Conservation (phyloP, 2,797 vertebrate genomes). For the Anniella stebbinsi region DNA sequence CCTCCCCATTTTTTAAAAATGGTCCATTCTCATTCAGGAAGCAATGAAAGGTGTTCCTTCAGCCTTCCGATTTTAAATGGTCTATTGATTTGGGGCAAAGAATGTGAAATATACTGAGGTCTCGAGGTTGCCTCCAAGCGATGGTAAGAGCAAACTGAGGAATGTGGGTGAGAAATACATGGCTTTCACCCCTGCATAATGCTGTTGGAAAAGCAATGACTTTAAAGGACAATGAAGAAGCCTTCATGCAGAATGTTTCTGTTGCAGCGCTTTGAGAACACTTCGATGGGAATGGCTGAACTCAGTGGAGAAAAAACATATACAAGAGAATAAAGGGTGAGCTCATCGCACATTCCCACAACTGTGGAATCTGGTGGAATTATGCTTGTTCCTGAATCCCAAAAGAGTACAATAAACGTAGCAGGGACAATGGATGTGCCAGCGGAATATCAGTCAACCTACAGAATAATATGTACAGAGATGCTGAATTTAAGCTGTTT, state of each 20-base stretch:
- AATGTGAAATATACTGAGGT: slow-evolving; percentile 62
- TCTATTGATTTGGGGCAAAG: slow-evolving; percentile 68
- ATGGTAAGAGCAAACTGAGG: slow-evolving; percentile 63
- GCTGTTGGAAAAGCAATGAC: slow-evolving; percentile 51
- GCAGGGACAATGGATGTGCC: neutral
- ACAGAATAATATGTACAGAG: neutral
- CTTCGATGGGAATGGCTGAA: slow-evolving; percentile 44
- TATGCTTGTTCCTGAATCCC: slow-evolving; percentile 31
- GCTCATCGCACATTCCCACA: slow-evolving; percentile 31
- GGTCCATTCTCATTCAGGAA: slow-evolving; percentile 57
- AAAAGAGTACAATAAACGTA: neutral
- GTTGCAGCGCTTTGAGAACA: slow-evolving; percentile 52
- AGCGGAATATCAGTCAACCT: slow-evolving; percentile 22
- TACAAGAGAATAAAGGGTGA: slow-evolving; percentile 56
- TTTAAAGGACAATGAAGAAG: slow-evolving; percentile 62
- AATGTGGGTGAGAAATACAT: slow-evolving; percentile 55
- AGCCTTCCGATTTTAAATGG: slow-evolving; percentile 68
- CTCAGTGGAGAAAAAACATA: slow-evolving; percentile 21
- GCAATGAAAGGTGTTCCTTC: slow-evolving; percentile 65
- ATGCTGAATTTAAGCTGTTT: neutral
- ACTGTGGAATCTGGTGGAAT: slow-evolving; percentile 13
- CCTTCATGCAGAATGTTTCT: slow-evolving; percentile 52
- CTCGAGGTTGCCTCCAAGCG: slow-evolving; percentile 53
- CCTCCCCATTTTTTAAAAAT: slow-evolving; percentile 56
- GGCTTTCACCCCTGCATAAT: slow-evolving; percentile 55